phyloP scores from a whole-genome alignment of 2,797 vertebrate species.

The Cuniculus paca region DNA sequence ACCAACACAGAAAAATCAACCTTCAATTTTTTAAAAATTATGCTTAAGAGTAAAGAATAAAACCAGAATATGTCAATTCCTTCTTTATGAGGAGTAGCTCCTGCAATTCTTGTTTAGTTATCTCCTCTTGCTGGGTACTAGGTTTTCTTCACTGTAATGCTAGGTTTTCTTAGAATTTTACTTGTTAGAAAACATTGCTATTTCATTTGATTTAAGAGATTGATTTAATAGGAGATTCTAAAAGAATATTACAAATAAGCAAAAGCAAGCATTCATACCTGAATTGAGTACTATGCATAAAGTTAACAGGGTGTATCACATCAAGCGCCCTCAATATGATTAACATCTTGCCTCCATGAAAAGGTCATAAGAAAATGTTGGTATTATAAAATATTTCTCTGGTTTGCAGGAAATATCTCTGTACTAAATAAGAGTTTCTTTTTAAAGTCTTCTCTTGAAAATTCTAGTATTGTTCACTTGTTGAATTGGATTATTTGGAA shows the following conservation, averaged over 20 bases:
- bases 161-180: neutral
- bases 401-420: neutral
- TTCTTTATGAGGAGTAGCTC: neutral
- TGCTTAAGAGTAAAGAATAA: neutral
- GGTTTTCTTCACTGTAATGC: slow-evolving; percentile 1
- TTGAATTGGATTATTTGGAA: neutral
- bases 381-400: neutral
- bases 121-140: neutral
- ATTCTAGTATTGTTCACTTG: neutral
- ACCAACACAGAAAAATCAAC: neutral
- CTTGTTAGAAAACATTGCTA: neutral
- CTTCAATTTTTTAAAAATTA: slow-evolving; percentile 7
- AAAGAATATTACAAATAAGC: neutral
- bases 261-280: neutral
- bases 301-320: neutral
- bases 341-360: neutral
- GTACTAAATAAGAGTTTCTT: neutral
- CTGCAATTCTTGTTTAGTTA: neutral
- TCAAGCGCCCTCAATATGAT: neutral
- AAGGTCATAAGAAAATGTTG: neutral
- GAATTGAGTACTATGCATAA: neutral
- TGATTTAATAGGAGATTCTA: neutral
- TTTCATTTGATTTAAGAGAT: slow-evolving; percentile 43
- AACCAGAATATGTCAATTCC: neutral
- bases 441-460: neutral